Evolutionary conservation across 1,140 invertebrate species (phyloP), one percentile per base, ranked within the genome.

Genomic region (Antheraea mylitta): DNA sequence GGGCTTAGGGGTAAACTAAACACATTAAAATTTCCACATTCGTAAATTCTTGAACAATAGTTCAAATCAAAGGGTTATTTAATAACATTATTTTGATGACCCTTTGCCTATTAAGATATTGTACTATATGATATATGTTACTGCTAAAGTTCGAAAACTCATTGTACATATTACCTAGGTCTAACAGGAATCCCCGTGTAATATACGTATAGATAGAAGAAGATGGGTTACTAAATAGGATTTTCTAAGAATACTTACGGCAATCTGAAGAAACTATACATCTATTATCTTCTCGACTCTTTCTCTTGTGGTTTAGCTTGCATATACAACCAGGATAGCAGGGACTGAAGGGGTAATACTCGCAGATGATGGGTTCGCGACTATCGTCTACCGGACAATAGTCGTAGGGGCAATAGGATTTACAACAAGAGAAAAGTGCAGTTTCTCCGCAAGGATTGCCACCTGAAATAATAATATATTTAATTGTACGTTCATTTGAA

Each of bases 351-450:
- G 79, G 74, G 13, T n/a, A 60, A 13, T 66, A 58, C 3, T 73
- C 67, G 37, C 75, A 81, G 6, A 53, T 18, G 7, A 69, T 13
- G 5, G 45, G 22, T 4, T 1, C 73, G 0, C 70, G 64, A 16
- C 58, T 77, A 18, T 82, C 77, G 42, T 77, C 70, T 4, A 68
- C 64, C 64, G 81, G 77, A 45, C 81, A 83, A 58, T 76, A 81
- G 13, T 73, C 59, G 16, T 63, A 61, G 7, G 73, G 71, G 37
- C 80, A 82, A 13, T 63, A 61, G 16, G 16, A 36, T 19, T 65
- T 70, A 53, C 78, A 82, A 3, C 7, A 18, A 0, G 68, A 62
- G 38, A 76, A 80, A 0, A 36, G 73, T 18, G 18, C 75, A 68
- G 74, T 80, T 18, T 19, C 11, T 2, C 72, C 68, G 30, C 78